phyloP scores from a whole-genome alignment of 2,888 invertebrate species.

The Cordilura impudica region DNA sequence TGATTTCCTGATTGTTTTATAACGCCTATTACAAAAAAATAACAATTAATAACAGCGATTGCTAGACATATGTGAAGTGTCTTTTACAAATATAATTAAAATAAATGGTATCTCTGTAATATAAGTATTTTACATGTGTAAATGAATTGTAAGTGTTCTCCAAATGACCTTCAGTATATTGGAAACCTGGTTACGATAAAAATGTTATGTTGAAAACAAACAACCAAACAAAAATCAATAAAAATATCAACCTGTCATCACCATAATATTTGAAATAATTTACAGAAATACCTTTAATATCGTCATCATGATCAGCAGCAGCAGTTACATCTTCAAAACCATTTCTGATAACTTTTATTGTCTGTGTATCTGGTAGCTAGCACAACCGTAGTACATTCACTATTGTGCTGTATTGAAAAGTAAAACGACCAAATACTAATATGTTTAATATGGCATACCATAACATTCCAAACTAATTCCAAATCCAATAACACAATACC shows the following conservation, averaged over 20 bases:
- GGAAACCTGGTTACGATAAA: conserved; percentile 6
- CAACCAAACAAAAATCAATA: conserved; percentile 13
- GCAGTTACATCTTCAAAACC: conserved; percentile 25
- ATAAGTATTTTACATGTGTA: background rate
- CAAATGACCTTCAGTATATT: conserved; percentile 46
- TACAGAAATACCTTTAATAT: background rate
- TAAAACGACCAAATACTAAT: background rate
- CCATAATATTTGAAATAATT: conserved; percentile 36
- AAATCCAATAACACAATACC: conserved; percentile 20
- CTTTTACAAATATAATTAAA: conserved; percentile 6
- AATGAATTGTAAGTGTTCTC: conserved; percentile 2
- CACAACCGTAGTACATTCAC: conserved; percentile 7
- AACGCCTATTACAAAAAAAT: background rate
- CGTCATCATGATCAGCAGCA: background rate
- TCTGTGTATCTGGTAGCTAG: background rate
- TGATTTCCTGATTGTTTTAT: background rate
- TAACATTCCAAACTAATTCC: conserved; percentile 27
- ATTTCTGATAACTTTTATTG: background rate
- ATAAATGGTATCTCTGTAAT: background rate
- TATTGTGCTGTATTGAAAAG: conserved; percentile 8
- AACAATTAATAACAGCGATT: conserved; percentile 13
- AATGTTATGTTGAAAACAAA: conserved; percentile 1
- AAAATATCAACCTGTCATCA: conserved; percentile 46
- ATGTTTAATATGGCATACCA: background rate
- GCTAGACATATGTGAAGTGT: conserved; percentile 17